phyloP scores from a whole-genome alignment of 30 jellyfish, hydroid and myxozoan species.

The Clytia hemisphaerica region DNA sequence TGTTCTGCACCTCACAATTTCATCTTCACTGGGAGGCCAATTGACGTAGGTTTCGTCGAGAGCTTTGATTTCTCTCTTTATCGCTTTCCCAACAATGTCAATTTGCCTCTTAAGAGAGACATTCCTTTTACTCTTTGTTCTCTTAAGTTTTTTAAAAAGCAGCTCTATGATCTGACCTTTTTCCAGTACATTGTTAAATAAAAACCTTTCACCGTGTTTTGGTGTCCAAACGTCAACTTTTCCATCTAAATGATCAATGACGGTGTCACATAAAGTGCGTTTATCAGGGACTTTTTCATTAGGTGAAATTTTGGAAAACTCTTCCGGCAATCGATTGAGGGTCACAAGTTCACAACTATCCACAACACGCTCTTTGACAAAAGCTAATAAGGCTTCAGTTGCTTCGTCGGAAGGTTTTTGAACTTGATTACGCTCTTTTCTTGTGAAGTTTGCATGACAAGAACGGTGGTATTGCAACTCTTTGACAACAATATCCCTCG shows the following conservation, averaged over 20 bases:
- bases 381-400: too few species aligned
- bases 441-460: too few species aligned
- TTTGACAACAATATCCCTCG: slow-evolving; percentile 1
- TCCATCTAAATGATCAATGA: neutral
- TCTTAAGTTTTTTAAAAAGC: too few species aligned
- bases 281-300: neutral
- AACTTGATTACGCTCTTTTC: too few species aligned
- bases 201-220: neutral
- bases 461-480: too few species aligned
- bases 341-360: too few species aligned
- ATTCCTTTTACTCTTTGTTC: neutral
- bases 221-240: slow-evolving; percentile 16
- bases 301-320: too few species aligned
- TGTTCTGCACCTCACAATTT: slow-evolving; percentile 11
- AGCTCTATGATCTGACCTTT: slow-evolving; percentile 8
- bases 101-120: neutral
- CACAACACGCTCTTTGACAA: too few species aligned
- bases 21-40: slow-evolving; percentile 45
- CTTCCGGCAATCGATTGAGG: too few species aligned
- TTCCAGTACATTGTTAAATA: slow-evolving; percentile 1
- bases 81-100: slow-evolving; percentile 1
- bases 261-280: neutral
- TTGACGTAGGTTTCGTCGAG: neutral
- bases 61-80: slow-evolving; percentile 15
- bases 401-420: too few species aligned